These are phyloP conservation scores for Ictalurus punctatus DNA, from an alignment of 2,113 vertebrate species.

Conservation along the genomic window DNA sequence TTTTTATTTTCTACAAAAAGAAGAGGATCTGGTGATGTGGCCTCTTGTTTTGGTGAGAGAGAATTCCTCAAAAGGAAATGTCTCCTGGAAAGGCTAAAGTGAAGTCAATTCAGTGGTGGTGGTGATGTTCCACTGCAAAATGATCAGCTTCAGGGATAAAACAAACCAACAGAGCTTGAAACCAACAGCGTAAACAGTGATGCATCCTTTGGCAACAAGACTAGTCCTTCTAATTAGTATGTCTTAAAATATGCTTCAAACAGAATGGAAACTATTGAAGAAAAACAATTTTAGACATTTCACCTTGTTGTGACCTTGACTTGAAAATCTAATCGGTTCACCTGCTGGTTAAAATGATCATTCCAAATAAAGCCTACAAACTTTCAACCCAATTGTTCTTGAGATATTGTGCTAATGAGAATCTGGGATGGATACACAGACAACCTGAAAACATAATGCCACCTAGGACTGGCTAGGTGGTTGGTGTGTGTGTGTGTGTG, in stretches of 20 bases:
- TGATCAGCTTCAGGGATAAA: neutral
- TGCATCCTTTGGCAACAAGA: neutral
- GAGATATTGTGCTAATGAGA: too few species aligned
- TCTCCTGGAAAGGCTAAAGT: neutral
- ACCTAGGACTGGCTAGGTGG: neutral
- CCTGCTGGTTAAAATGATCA: neutral
- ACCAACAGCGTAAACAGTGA: neutral
- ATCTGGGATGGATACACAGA: neutral
- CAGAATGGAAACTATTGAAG: neutral
- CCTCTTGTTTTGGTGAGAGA: neutral
- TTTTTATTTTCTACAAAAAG: conserved; percentile 9
- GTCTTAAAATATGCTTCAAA: neutral
- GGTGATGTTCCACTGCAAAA: neutral
- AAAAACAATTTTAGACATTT: neutral
- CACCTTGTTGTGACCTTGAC: conserved; percentile 17
- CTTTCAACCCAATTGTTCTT: neutral
- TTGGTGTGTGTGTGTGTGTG: neutral
- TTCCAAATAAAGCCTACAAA: neutral
- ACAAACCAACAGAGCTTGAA: too few species aligned
- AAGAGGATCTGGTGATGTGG: conserved; percentile 17
- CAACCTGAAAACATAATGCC: neutral
- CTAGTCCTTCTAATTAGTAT: conserved; percentile 41
- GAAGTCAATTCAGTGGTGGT: neutral
- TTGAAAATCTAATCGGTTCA: neutral
- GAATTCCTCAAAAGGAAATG: conserved; percentile 21